Evolutionary conservation across 2,888 invertebrate genomes (phyloP).

Genomic region (Torymus auratus): DNA sequence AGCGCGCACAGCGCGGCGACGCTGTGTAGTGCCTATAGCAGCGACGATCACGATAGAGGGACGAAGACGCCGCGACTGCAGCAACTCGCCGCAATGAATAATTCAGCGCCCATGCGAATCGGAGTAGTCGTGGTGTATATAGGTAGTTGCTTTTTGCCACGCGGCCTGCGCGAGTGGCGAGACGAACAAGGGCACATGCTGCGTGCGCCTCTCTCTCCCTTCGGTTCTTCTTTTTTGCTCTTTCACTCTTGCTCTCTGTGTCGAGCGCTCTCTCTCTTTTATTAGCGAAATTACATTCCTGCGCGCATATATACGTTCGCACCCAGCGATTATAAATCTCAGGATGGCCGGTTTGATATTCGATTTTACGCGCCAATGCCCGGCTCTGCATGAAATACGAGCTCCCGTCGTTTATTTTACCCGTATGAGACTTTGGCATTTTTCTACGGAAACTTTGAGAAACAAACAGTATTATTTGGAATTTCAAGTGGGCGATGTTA

Average conservation of each 20-base stretch:
- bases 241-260: constrained; percentile 38
- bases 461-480: constrained; percentile 42
- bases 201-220: constrained; percentile 50
- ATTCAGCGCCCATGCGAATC: constrained; percentile 61
- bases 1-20: neutral
- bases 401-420: constrained; percentile 62
- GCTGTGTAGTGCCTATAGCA: neutral
- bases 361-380: constrained; percentile 74
- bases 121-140: too few relatives aligned
- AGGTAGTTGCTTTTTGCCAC: constrained; percentile 38
- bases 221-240: constrained; percentile 48
- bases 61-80: neutral
- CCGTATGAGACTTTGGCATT: constrained; percentile 61
- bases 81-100: constrained; percentile 48
- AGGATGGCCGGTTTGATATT: constrained; percentile 63
- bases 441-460: constrained; percentile 40
- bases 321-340: constrained; percentile 71
- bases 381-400: constrained; percentile 69
- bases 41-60: constrained; percentile 11
- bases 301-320: constrained; percentile 68
- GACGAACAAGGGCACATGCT: constrained; percentile 55
- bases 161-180: constrained; percentile 39
- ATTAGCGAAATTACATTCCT: constrained; percentile 68
- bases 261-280: constrained; percentile 38
- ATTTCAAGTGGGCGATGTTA: constrained; percentile 57